Percentiles rank a stretch among this genome's conserved stretches.
Conservation (phyloP, 2,888 invertebrate genomes). For the Fragum sueziense region DNA sequence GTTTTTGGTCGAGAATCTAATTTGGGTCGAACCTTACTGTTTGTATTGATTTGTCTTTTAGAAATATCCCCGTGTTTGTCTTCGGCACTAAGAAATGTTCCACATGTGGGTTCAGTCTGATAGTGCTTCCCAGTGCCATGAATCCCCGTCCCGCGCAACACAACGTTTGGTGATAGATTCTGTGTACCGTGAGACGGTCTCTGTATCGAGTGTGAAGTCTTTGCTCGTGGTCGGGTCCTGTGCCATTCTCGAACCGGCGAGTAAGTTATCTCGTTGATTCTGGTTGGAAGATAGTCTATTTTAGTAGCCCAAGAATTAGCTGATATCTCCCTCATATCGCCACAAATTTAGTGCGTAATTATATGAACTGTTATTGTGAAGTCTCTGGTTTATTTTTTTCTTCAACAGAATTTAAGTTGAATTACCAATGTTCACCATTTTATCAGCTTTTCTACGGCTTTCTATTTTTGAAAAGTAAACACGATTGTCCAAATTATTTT, state of each 20-base stretch:
- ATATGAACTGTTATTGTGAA: too few relatives aligned
- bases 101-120: not conserved
- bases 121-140: too few relatives aligned
- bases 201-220: slow-evolving; percentile 20
- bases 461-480: too few relatives aligned
- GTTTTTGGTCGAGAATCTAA: not conserved
- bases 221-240: not conserved
- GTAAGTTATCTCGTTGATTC: not conserved
- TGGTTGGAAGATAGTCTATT: not conserved
- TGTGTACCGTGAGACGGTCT: slow-evolving; percentile 5
- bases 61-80: too few relatives aligned
- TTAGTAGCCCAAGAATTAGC: slow-evolving; percentile 30
- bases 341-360: not conserved
- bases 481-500: too few relatives aligned
- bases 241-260: slow-evolving; percentile 10
- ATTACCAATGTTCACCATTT: too few relatives aligned
- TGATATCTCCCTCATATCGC: not conserved
- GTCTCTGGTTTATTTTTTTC: too few relatives aligned
- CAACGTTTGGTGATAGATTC: not conserved
- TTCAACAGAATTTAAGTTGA: too few relatives aligned
- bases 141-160: slow-evolving; percentile 14
- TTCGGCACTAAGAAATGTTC: too few relatives aligned
- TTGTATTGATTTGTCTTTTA: not conserved
- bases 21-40: not conserved
- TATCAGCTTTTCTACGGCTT: too few relatives aligned